phyloP scores from a whole-genome alignment of 2,888 invertebrate genomes.

The Eupithecia insigniata region DNA sequence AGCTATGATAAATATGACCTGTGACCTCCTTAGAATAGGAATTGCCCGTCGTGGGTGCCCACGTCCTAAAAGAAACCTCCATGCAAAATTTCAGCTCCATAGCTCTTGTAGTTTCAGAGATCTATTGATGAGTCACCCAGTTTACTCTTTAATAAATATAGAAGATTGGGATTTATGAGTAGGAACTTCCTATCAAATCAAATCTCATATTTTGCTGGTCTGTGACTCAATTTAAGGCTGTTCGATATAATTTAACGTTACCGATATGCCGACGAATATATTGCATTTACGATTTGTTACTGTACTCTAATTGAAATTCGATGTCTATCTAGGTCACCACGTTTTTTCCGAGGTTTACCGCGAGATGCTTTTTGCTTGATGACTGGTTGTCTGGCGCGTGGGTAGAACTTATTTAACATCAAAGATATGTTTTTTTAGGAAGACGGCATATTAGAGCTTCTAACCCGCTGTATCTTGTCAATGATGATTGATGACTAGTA shows the following conservation, averaged over 20 bases:
- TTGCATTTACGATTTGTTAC: constrained; percentile 47
- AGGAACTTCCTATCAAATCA: too few species aligned
- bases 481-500: not conserved
- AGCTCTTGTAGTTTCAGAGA: too few species aligned
- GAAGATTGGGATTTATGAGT: too few species aligned
- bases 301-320: constrained; percentile 53
- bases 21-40: too few species aligned
- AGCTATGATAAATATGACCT: too few species aligned
- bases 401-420: not conserved
- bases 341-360: constrained; percentile 48
- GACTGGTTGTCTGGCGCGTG: constrained; percentile 29
- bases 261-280: constrained; percentile 18
- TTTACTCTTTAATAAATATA: too few species aligned
- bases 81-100: too few species aligned
- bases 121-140: too few species aligned
- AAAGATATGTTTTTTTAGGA: not conserved
- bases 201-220: too few species aligned
- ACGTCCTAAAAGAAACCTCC: too few species aligned
- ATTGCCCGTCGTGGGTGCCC: too few species aligned
- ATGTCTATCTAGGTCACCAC: constrained; percentile 48
- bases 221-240: not conserved
- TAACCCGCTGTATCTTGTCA: too few species aligned
- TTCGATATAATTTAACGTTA: not conserved
- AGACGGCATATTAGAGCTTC: not conserved
- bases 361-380: constrained; percentile 44